Conservation (phyloP, 2,113 vertebrate genomes). For the Xenopus laevis region DNA sequence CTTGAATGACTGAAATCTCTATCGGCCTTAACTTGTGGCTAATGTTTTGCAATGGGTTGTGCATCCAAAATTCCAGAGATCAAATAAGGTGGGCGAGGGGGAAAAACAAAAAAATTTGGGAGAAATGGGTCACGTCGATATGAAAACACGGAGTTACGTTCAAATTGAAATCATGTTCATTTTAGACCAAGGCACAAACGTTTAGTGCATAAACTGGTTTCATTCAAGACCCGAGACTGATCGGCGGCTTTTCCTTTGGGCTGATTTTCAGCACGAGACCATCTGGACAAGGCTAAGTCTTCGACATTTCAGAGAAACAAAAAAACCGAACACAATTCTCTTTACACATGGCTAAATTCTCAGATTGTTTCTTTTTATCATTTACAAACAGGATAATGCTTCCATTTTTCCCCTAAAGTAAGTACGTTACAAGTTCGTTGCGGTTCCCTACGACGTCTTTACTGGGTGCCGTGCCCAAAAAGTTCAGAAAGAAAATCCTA, state of each 20-base stretch:
- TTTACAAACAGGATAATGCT: too few relatives aligned
- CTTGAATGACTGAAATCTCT: constrained; percentile 69
- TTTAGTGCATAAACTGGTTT: constrained; percentile 73
- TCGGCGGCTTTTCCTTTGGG: constrained; percentile 61
- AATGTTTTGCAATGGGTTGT: not conserved
- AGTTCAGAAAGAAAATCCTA: constrained; percentile 48
- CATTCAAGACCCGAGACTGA: constrained; percentile 59
- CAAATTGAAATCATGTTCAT: constrained; percentile 63
- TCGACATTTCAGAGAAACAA: constrained; percentile 55
- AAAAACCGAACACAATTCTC: constrained; percentile 59
- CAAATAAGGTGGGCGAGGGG: not conserved
- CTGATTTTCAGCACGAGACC: constrained; percentile 57
- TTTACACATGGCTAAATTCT: constrained; percentile 56
- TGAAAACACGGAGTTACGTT: constrained; percentile 53
- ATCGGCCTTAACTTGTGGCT: constrained; percentile 25
- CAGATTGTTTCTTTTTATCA: constrained; percentile 28
- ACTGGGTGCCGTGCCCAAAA: constrained; percentile 53
- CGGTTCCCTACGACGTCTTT: constrained; percentile 42
- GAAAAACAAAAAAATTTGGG: constrained; percentile 27
- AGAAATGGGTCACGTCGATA: constrained; percentile 52
- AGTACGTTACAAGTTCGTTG: constrained; percentile 51
- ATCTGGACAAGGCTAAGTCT: constrained; percentile 52
- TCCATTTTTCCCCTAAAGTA: constrained; percentile 4
- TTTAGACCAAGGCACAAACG: constrained; percentile 78
- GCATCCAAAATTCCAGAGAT: not conserved